Base-by-base conservation (phyloP, 2,888 invertebrate species). In the Microplitis deprimator region DNA sequence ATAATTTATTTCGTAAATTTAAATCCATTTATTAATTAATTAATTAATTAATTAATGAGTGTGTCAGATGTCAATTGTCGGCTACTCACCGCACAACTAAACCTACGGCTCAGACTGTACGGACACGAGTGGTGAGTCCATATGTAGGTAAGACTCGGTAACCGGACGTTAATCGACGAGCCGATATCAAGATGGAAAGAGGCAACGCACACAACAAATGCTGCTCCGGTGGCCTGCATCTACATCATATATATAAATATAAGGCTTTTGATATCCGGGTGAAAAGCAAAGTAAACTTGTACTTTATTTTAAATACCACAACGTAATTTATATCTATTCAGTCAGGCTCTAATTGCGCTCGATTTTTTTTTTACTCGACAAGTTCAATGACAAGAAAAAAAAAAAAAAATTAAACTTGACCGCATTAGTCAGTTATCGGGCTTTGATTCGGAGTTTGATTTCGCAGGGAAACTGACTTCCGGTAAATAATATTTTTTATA, bases 201-300 rank as follows among this genome's bases (percentile, higher is more conserved):
- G 75, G 80, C 79, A 4, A 29, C 29, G 29, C 29, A 29, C 29
- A 29, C 29, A 29, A 29, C 29, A 29, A 29, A 29, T 29, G 75
- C 71, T 60, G 60, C 81, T 85, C 85, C 69, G 83, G 77, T 86
- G 85, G 84, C 85, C 86, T 85, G 85, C 84, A 88, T 86, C 84
- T 81, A 78, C 68, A 62, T 67, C 67, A 50, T 13, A 50, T 50
- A 50, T 6, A 41, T 6, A 41, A 3, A 41, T 50, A 29, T 29
- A 29, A 29, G 60, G n/a, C 73, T 62, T 73, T 75, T 62, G 61
- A 50, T 41, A 64, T 62, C 64, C 59, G 68, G 59, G 64, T 77
- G 65, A 77, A 77, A 62, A 68, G 64, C 29, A 29, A 29, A 29
- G 29, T 29, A 29, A 29, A 29, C 29, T 29, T 29, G 29, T 29